These are phyloP conservation scores for Pseudachorutes palmiensis DNA, from an alignment of 1,140 invertebrate genomes.

Conservation along the genomic window DNA sequence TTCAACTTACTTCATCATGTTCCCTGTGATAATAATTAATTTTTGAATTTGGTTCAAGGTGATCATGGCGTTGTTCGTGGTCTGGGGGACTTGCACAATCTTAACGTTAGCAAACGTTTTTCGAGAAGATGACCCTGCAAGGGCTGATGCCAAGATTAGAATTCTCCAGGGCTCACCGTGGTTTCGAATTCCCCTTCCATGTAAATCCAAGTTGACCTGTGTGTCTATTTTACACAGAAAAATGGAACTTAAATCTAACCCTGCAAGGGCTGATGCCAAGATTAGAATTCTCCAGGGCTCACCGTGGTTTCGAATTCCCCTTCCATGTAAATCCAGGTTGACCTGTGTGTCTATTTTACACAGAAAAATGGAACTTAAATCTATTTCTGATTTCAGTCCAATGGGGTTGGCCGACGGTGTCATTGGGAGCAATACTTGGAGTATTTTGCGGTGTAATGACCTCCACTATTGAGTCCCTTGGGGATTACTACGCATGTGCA, in stretches of 20 bases:
- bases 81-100: conserved; percentile 68
- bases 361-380: conserved; percentile 44
- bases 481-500: conserved; percentile 80
- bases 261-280: conserved; percentile 67
- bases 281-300: conserved; percentile 64
- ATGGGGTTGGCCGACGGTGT: conserved; percentile 74
- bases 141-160: conserved; percentile 65
- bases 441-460: conserved; percentile 75
- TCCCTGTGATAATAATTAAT: too few species aligned
- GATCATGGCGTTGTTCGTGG: conserved; percentile 64
- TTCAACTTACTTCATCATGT: conserved; percentile 19
- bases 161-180: conserved; percentile 67
- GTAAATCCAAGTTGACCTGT: background rate
- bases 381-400: conserved; percentile 52
- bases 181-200: conserved; percentile 54
- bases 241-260: conserved; percentile 56
- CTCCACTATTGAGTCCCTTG: conserved; percentile 76
- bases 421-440: conserved; percentile 62
- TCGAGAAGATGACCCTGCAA: conserved; percentile 57
- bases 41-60: conserved; percentile 48
- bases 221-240: too few species aligned
- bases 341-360: too few species aligned
- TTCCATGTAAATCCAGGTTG: background rate
- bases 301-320: conserved; percentile 64
- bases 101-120: conserved; percentile 60